Base-by-base conservation (phyloP, 1,140 invertebrate species). In the Carposina sasakii region DNA sequence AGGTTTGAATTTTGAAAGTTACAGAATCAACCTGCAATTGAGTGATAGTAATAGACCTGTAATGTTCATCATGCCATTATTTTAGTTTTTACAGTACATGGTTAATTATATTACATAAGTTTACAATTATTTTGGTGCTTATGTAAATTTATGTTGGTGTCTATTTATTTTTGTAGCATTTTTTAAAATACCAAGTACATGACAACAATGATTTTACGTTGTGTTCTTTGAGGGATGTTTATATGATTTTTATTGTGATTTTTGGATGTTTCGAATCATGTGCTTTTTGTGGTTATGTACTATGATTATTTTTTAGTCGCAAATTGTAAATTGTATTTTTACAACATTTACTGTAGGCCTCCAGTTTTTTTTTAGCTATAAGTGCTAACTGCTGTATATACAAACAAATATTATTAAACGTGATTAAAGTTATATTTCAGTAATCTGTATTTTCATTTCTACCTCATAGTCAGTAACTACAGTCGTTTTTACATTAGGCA, bases 381-480 rank as follows among this genome's bases (percentile, higher is more conserved):
- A 78, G 69, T 43, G 70, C 66, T 76, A 78, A 78, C 67, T 64
- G 67, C 53, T 81, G 77, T 83, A 83, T 56, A 83, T 83, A 79
- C 47, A 53, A 66, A 71, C 67, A n/a, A 78, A 71, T 73, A 81
- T 77, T 71, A 71, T 74, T 67, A 68, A 76, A 82, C 71, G 52
- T 73, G 72, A 81, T 79, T 79, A 82, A 82, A 82, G 71, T 72
- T 82, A 77, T 79, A 79, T 82, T 82, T 82, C 76, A 76, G 68
- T 76, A 73, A 60, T 6, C 31, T 51, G 36, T 54, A 47, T 51
- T 61, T 60, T 46, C 53, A 30, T 31, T 37, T 34, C n/a, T n/a
- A n/a, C n/a, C n/a, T n/a, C n/a, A n/a, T n/a, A n/a, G n/a, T n/a
- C n/a, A n/a, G n/a, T n/a, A n/a, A n/a, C n/a, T n/a, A n/a, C n/a